phyloP scores from a whole-genome alignment of 2,797 vertebrate species.

The Sitta carolinensis region DNA sequence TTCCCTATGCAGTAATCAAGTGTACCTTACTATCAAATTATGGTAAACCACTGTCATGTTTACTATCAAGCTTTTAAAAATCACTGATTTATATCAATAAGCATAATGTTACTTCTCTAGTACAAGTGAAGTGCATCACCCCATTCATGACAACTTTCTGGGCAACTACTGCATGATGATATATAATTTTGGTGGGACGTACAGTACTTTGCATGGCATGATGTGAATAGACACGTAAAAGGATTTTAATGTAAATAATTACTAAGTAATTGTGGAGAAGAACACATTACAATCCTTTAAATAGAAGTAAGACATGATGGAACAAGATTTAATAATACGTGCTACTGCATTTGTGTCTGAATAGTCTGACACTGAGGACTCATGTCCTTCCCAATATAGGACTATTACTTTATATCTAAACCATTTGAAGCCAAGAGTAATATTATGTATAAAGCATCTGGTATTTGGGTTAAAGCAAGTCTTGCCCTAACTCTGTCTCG shows the following conservation, averaged over 20 bases:
- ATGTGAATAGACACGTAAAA: background rate
- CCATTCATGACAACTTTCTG: background rate
- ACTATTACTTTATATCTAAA: background rate
- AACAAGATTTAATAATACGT: background rate
- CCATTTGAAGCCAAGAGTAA: background rate
- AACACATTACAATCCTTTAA: background rate
- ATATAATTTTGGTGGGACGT: background rate
- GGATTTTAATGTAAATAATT: background rate
- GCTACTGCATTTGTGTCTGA: background rate
- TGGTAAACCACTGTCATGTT: background rate
- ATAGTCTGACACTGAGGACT: background rate
- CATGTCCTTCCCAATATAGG: background rate
- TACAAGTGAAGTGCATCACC: background rate
- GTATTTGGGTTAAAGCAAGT: background rate
- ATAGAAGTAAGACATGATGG: background rate
- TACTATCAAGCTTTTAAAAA: background rate
- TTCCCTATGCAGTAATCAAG: background rate
- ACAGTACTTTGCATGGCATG: background rate
- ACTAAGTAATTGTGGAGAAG: background rate
- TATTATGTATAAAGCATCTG: background rate
- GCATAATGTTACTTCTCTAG: background rate
- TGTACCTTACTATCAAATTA: accelerated
- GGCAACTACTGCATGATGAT: background rate
- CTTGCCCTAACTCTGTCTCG: background rate
- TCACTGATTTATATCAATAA: background rate